phyloP scores from a whole-genome alignment of 2,888 invertebrate species.

The Oegoconia quadripuncta region DNA sequence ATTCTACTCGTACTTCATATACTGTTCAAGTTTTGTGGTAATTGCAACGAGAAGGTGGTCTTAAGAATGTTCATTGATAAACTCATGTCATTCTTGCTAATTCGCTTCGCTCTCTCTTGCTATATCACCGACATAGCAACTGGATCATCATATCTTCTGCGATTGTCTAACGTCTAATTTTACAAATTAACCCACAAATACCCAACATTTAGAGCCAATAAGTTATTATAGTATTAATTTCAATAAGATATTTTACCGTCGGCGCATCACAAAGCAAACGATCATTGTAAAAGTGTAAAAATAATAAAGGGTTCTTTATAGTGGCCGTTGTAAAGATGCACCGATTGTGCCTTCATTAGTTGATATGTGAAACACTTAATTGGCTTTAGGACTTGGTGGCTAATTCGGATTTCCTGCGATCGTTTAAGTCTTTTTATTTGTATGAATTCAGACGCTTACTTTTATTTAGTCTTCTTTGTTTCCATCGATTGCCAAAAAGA shows the following conservation, averaged over 20 bases:
- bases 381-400: conserved; percentile 20
- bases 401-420: background rate
- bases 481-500: no score
- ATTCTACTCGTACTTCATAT: no score
- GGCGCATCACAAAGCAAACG: conserved; percentile 43
- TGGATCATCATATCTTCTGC: no score
- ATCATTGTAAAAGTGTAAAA: conserved; percentile 54
- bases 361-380: conserved; percentile 39
- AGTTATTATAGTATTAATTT: conserved; percentile 7
- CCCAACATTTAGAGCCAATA: conserved; percentile 24
- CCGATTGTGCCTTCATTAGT: conserved; percentile 54
- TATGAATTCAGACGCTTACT: no score
- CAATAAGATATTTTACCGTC: conserved; percentile 27
- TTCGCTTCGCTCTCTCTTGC: no score
- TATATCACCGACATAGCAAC: no score
- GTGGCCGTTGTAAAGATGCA: conserved; percentile 37
- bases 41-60: no score
- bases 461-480: no score
- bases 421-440: no score
- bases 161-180: background rate
- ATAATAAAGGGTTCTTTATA: conserved; percentile 44
- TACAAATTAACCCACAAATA: conserved; percentile 7
- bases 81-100: no score
- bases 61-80: no score
- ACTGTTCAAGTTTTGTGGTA: no score